These are phyloP conservation scores for Drosophila carrolli DNA, from an alignment of 1,140 invertebrate genomes.

Conservation along the genomic window DNA sequence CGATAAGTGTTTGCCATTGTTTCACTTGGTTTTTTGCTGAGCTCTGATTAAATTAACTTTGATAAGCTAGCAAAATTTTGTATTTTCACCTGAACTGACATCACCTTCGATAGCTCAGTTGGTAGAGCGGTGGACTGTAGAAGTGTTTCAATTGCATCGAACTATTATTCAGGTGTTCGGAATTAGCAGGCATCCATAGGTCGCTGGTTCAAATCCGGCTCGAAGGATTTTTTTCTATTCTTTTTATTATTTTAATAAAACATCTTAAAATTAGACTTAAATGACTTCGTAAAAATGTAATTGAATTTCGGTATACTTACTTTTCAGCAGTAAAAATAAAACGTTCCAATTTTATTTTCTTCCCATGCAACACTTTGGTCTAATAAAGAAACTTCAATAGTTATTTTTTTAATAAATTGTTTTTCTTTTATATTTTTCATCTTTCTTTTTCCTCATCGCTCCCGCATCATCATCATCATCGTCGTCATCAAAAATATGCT, in stretches of 20 bases:
- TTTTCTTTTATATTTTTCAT: constrained; percentile 77
- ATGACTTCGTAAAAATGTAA: no score
- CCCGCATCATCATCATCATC: constrained; percentile 48
- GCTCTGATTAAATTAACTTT: constrained; percentile 25
- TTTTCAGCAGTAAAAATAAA: not conserved
- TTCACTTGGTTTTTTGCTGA: constrained; percentile 21
- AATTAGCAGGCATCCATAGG: constrained; percentile 87
- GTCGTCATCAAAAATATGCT: constrained; percentile 63
- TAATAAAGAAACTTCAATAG: constrained; percentile 29
- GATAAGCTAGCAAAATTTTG: constrained; percentile 42
- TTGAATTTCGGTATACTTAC: not conserved
- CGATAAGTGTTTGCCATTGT: constrained; percentile 61
- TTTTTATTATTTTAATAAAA: not conserved
- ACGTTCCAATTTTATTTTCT: no score
- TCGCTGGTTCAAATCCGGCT: constrained; percentile 90
- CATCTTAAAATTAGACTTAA: no score
- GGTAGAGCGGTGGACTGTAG: constrained; percentile 96
- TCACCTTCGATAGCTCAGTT: constrained; percentile 93
- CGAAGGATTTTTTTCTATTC: constrained; percentile 85
- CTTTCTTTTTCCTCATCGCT: constrained; percentile 58
- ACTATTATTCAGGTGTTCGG: not conserved
- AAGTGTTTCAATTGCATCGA: not conserved
- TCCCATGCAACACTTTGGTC: not conserved
- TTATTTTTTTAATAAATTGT: constrained; percentile 73
- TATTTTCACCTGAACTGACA: constrained; percentile 10